A percentile compares a stretch with the other conserved stretches of the same genome.
Evolutionary conservation across 2,113 vertebrate species (phyloP).

Genomic region (Ellobius talpinus): DNA sequence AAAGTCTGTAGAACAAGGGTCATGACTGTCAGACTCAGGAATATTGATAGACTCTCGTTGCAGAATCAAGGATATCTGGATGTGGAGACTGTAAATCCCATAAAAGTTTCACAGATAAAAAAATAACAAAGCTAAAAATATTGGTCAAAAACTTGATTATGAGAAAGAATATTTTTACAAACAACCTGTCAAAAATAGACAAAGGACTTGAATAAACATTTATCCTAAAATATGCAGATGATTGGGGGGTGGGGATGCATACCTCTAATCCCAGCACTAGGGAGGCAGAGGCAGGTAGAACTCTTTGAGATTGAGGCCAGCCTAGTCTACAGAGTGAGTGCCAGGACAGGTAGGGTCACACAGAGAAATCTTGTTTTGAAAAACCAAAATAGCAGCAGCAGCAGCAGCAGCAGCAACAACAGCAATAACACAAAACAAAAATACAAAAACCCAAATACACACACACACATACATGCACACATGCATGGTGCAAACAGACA

Average conservation of each 20-base stretch:
- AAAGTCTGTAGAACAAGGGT: background rate
- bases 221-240: background rate
- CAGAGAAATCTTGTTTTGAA: background rate
- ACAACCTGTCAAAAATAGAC: background rate
- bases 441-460: background rate
- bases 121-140: conserved; percentile 28
- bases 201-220: background rate
- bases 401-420: background rate
- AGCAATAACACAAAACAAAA: background rate
- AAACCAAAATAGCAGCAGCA: background rate
- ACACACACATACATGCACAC: background rate
- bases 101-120: conserved; percentile 40
- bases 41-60: background rate
- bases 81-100: background rate
- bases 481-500: background rate
- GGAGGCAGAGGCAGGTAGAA: background rate
- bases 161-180: background rate
- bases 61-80: background rate
- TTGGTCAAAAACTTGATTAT: conserved; percentile 35
- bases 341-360: background rate
- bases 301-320: background rate
- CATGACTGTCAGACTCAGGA: background rate
- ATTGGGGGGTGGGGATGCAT: background rate
- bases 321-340: background rate
- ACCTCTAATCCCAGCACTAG: background rate